Evolutionary conservation across 2,113 vertebrate genomes (phyloP), one percentile per base, ranked within the genome.

Genomic region (Bolborhynchus lineola): DNA sequence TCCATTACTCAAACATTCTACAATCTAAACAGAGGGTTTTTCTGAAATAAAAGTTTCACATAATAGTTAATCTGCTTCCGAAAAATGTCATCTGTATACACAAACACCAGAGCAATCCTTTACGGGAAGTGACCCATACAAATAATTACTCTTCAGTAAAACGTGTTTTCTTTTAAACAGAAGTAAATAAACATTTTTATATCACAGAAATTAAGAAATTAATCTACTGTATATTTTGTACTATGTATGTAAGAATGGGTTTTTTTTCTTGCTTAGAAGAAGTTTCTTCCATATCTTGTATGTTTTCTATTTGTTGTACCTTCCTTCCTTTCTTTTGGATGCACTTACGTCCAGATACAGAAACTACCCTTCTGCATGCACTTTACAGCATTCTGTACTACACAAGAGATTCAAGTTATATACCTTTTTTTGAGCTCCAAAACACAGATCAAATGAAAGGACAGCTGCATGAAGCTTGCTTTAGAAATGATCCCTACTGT

Each of bases 41-140:
- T 71, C 29, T 92, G 69, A 94, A 93, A 64, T 2, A 0, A 21
- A 82, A 79, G 37, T 86, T 93, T 93, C 52, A 63, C 13, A 13
- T 63, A 92, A 72, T 7, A 88, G 49, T 72, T 91, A 59, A 93
- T 69, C 19, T 84, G 57, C 74, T 93, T 88, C 86, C 88, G 74
- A 94, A 97, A 92, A 93, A 86, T 86, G 77, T 72, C 88, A 65
- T 42, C 21, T 49, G 71, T 55, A 84, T 62, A 65, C 31, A 86
- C 35, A 93, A 96, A 95, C 35, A 90, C 7, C 94, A 70, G 24
- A 94, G 35, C 42, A 91, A 69, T 57, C 41, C 71, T 85, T 64
- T 60, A 69, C 81, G 62, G 65, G 64, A 86, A 81, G 47, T 78
- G 84, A 93, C 29, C 39, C 46, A 44, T 26, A 90, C 0, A 2